A percentile compares a stretch with the other conserved stretches of the same genome.
Evolutionary conservation across 2,888 invertebrate genomes (phyloP).

Genomic region (Drosophila affinis): DNA sequence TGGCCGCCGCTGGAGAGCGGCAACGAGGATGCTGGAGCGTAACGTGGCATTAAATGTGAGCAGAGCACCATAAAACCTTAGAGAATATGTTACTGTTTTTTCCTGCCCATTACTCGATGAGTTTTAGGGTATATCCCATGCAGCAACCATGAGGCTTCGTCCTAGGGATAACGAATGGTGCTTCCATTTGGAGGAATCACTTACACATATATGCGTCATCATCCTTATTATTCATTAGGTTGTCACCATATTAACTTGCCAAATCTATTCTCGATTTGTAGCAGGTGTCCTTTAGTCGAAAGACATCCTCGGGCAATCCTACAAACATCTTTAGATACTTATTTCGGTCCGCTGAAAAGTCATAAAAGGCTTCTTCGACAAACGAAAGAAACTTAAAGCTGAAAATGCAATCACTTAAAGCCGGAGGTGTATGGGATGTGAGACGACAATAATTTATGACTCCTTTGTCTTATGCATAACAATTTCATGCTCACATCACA

Average conservation of each 20-base stretch:
- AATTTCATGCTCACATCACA: conserved; percentile 35
- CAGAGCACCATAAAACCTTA: conserved; percentile 55
- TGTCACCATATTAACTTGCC: too few relatives aligned
- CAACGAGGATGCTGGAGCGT: conserved; percentile 37
- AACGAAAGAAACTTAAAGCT: not conserved
- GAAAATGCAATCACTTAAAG: conserved; percentile 16
- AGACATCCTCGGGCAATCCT: not conserved
- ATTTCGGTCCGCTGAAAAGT: conserved; percentile 2
- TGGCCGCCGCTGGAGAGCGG: not conserved
- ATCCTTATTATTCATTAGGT: too few relatives aligned
- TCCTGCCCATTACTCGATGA: not conserved
- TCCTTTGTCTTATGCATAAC: conserved; percentile 32
- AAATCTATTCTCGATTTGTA: too few relatives aligned
- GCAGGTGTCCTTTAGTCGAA: not conserved
- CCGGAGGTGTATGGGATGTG: not conserved
- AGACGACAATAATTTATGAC: conserved; percentile 19
- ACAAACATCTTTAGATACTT: not conserved
- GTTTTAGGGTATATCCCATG: not conserved
- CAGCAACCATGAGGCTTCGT: too few relatives aligned
- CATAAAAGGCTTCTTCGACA: conserved; percentile 17
- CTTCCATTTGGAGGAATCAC: too few relatives aligned
- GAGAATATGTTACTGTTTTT: conserved; percentile 36
- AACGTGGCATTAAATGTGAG: conserved; percentile 56
- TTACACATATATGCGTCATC: too few relatives aligned
- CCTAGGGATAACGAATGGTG: too few relatives aligned